Evolutionary conservation across 2,888 invertebrate species (phyloP).

Genomic region (Ashinkailepas kermadecensis): DNA sequence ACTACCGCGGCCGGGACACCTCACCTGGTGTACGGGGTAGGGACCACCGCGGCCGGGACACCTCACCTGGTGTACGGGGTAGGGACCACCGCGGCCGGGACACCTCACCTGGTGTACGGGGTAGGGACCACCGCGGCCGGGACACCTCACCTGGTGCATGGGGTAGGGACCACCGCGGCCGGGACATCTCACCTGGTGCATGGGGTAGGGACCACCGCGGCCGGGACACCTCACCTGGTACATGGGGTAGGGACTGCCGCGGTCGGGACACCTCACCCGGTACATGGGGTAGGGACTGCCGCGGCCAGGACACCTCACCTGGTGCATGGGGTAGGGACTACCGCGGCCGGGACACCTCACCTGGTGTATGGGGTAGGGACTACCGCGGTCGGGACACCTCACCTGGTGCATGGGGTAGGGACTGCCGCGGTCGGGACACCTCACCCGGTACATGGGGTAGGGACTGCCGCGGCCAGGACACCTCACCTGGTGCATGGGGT

Average conservation of each 20-base stretch:
- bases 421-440: slow-evolving; percentile 51
- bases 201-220: slow-evolving; percentile 52
- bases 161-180: slow-evolving; percentile 53
- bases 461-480: slow-evolving; percentile 52
- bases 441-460: slow-evolving; percentile 53
- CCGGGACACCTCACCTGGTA: slow-evolving; percentile 52
- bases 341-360: slow-evolving; percentile 51
- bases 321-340: slow-evolving; percentile 54
- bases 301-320: slow-evolving; percentile 50
- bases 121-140: slow-evolving; percentile 52
- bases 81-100: slow-evolving; percentile 53
- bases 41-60: slow-evolving; percentile 53
- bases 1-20: slow-evolving; percentile 52
- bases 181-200: slow-evolving; percentile 53
- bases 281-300: slow-evolving; percentile 56
- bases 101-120: slow-evolving; percentile 53
- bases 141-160: slow-evolving; percentile 53
- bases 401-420: slow-evolving; percentile 55
- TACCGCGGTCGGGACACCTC: slow-evolving; percentile 50
- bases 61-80: slow-evolving; percentile 53
- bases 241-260: slow-evolving; percentile 54
- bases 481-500: slow-evolving; percentile 52
- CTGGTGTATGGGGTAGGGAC: slow-evolving; percentile 55
- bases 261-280: slow-evolving; percentile 50
- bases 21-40: slow-evolving; percentile 53